Evolutionary conservation across 2,797 vertebrate species (phyloP).

Genomic region (Poecilia gillii): DNA sequence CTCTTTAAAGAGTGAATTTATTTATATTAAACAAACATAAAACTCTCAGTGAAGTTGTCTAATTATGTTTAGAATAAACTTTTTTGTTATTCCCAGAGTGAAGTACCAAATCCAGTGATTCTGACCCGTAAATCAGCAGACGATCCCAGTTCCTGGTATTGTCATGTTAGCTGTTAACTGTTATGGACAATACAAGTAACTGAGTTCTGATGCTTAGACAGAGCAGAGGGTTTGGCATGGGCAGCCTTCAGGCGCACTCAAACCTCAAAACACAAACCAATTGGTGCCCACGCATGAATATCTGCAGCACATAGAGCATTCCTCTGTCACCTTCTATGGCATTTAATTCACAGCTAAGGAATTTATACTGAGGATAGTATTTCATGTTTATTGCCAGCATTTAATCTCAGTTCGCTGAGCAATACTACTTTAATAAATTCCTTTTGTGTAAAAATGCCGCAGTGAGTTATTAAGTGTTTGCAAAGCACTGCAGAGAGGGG

Average conservation of each 20-base stretch:
- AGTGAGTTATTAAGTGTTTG: conserved; percentile 38
- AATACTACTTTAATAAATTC: conserved; percentile 53
- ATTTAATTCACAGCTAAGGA: conserved; percentile 32
- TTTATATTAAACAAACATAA: neutral
- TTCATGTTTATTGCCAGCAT: too few relatives aligned
- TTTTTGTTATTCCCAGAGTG: neutral
- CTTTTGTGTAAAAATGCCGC: conserved; percentile 49
- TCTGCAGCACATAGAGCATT: conserved; percentile 43
- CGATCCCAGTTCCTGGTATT: conserved; percentile 78
- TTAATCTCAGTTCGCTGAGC: neutral
- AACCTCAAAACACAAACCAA: neutral
- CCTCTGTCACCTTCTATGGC: conserved; percentile 39
- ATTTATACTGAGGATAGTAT: conserved; percentile 49
- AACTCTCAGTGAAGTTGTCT: conserved; percentile 1
- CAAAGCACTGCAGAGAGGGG: conserved; percentile 63
- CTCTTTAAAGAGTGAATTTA: neutral
- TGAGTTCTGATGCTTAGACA: conserved; percentile 66
- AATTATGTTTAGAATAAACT: neutral
- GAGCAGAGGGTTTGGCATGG: conserved; percentile 53
- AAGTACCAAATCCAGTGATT: conserved; percentile 1
- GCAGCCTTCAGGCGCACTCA: conserved; percentile 26
- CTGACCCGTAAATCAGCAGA: neutral
- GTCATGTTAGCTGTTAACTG: conserved; percentile 52
- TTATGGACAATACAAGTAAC: conserved; percentile 80
- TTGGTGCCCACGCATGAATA: conserved; percentile 40